A percentile compares a stretch with the other conserved stretches of the same genome.
These are phyloP conservation scores for Falco punctatus DNA, from an alignment of 2,113 vertebrate species.

Conservation along the genomic window DNA sequence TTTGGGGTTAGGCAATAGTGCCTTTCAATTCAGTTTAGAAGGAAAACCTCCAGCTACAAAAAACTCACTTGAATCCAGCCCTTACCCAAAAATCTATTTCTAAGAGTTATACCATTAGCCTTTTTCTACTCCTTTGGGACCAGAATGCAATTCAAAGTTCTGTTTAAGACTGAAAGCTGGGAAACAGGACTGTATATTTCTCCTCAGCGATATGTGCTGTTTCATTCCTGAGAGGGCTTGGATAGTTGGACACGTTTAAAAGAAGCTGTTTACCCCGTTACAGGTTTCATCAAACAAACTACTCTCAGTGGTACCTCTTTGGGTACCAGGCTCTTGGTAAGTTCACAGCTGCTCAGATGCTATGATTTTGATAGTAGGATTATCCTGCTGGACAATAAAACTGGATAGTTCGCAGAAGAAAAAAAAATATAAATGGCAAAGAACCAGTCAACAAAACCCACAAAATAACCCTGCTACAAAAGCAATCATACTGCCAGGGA, in stretches of 20 bases:
- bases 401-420: neutral
- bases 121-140: neutral
- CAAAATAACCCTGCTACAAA: neutral
- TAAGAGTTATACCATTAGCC: neutral
- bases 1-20: neutral
- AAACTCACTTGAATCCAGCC: neutral
- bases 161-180: neutral
- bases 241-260: neutral
- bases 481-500: constrained; percentile 11
- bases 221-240: neutral
- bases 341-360: neutral
- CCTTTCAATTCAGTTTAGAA: neutral
- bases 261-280: neutral
- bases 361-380: neutral
- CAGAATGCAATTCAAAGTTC: neutral
- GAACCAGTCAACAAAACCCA: neutral
- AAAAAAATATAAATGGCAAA: neutral
- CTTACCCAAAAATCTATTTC: neutral
- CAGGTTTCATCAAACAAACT: neutral
- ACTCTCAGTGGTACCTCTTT: neutral
- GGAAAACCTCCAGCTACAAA: neutral
- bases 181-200: neutral
- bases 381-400: neutral
- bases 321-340: neutral
- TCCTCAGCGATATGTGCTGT: neutral